Percentiles rank a stretch among this genome's conserved stretches.
These are phyloP conservation scores for Nephotettix cincticeps DNA, from an alignment of 1,140 invertebrate genomes.

Conservation along the genomic window DNA sequence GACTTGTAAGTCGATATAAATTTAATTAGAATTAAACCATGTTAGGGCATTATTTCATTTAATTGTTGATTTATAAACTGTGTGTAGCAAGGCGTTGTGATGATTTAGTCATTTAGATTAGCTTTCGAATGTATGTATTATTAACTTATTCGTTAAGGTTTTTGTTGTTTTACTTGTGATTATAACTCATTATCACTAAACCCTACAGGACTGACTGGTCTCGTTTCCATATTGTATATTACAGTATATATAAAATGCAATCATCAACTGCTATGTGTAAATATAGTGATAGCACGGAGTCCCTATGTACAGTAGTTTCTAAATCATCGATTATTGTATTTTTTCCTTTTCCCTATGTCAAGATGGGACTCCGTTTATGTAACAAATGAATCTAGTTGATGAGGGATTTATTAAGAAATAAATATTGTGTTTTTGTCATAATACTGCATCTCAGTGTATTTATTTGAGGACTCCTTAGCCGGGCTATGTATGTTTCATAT, in stretches of 20 bases:
- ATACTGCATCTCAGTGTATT: constrained; percentile 33
- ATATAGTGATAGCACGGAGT: neutral
- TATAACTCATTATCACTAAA: constrained; percentile 3
- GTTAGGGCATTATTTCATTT: constrained; percentile 34
- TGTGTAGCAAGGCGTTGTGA: constrained; percentile 26
- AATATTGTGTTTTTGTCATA: constrained; percentile 40
- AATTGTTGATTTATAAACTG: constrained; percentile 31
- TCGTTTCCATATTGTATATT: constrained; percentile 8
- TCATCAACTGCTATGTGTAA: constrained; percentile 19
- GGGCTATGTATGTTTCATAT: neutral
- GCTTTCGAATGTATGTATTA: constrained; percentile 16
- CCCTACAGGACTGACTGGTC: constrained; percentile 6
- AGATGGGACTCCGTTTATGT: neutral
- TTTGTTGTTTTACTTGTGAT: constrained; percentile 22
- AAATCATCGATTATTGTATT: constrained; percentile 15
- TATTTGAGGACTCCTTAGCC: constrained; percentile 19
- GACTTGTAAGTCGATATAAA: no score
- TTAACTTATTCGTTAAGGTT: constrained; percentile 15
- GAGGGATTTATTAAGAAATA: constrained; percentile 36
- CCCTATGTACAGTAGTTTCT: constrained; percentile 14
- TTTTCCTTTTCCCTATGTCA: neutral
- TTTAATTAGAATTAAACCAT: no score
- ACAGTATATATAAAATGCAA: constrained; percentile 23
- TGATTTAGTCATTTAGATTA: constrained; percentile 19
- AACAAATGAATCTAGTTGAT: constrained; percentile 30